Evolutionary conservation across 2,888 invertebrate genomes (phyloP), one percentile per base, ranked within the genome.

Genomic region (Lysandra bellargus): DNA sequence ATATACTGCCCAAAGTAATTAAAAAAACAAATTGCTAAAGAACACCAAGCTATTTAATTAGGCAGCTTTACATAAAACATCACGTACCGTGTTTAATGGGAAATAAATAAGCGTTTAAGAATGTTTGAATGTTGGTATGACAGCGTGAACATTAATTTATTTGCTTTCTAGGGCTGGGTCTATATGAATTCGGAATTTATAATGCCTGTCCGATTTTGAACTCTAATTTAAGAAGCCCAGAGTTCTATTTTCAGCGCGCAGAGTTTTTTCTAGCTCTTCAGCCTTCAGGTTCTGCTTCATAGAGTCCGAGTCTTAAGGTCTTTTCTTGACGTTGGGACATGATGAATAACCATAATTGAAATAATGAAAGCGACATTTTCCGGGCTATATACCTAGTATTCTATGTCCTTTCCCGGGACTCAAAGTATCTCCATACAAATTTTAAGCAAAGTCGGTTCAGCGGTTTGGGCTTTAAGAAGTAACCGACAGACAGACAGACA

Each of bases 81-180:
- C 17, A 37, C 69, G 33, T 69, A 69, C 64, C 64, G 64, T 69
- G 14, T 69, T 69, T 69, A 69, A 69, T 37, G 69, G 69, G 69
- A 69, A 69, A 69, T 69, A 17, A 69, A 69, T 69, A 69, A 69
- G 69, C 69, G 69, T 69, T 37, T 69, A 69, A 17, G 69, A 69
- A 69, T 69, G 69, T 69, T 69, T 4, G 33, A 1, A 69, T 69
- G 69, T 69, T 37, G 14, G 17, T 69, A 17, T 69, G 69, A 69
- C 69, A 69, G 33, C 69, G 69, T 69, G 6, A 33, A 33, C 69
- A 69, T 33, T 69, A 69, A 69, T 69, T 69, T 69, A 69, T 69
- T 69, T 69, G 33, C 69, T 37, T 69, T 17, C 33, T 69, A 57
- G 17, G 12, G 57, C 57, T 57, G 57, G 57, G 57, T 4, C 0